Base-by-base conservation (phyloP, 2,888 invertebrate genomes). In the Lasius platythorax region DNA sequence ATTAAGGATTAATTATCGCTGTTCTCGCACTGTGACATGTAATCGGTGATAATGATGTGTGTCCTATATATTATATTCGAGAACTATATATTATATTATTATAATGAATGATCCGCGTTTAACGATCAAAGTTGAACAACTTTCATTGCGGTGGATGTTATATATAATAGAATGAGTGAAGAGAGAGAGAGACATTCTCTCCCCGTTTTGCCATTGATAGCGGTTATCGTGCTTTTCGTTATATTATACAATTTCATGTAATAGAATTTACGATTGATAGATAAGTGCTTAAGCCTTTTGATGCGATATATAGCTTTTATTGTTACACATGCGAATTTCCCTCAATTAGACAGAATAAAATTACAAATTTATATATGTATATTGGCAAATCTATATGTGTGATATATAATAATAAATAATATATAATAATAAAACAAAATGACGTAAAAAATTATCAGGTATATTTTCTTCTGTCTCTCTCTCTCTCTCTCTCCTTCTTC, bases 71-170 rank as follows among this genome's bases (percentile, higher is more conserved):
- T 72, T 72, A 72, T 11, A 37, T 23, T 68, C 56, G 33, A 58
- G 33, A 58, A 61, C 12, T 23, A 23, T 23, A 23, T 23, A 23
- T 23, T 23, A 23, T 23, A 23, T 23, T 23, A 23, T 23, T 23
- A 4, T 18, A 61, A 72, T 46, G 28, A 50, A 46, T 70, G 18
- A 33, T 61, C 18, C 61, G 37, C 61, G 37, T 46, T 61, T 72
- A 18, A 79, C 12, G 61, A 5, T 46, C 46, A 5, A 61, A 28
- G 33, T 61, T 79, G 61, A 79, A 23, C 78, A 68, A 58, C 70
- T 79, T 81, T 81, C 61, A 79, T 72, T 46, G 37, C 46, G 43
- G 43, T 56, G 3, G 6, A 50, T 50, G 18, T 67, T 28, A 43
- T 43, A n/a, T 56, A 8, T n/a, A 53, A n/a, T 61, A 50, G 61